These are phyloP conservation scores for Papilio xuthus DNA, from an alignment of 1,140 invertebrate species.

Conservation along the genomic window DNA sequence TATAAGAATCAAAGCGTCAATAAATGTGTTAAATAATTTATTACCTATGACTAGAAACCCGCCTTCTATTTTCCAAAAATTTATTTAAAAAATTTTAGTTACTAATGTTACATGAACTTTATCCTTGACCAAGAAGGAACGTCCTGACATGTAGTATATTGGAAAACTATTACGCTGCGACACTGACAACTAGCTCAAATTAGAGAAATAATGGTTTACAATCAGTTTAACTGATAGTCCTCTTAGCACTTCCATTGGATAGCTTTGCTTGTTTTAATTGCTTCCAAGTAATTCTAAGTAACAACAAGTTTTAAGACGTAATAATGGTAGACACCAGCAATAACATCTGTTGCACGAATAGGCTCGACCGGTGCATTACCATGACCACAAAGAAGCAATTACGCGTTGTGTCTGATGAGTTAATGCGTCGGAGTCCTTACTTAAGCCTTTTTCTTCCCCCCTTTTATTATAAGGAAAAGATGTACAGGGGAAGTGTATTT, in stretches of 20 bases:
- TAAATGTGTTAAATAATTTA: too few relatives aligned
- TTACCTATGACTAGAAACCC: too few relatives aligned
- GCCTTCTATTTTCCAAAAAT: too few relatives aligned
- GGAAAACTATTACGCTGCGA: constrained; percentile 6
- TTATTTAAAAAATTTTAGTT: background rate
- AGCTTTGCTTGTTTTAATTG: constrained; percentile 12
- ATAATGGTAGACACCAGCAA: background rate
- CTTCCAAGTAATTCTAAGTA: background rate
- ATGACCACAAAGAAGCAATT: too few relatives aligned
- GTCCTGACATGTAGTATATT: background rate
- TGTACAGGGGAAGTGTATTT: too few relatives aligned
- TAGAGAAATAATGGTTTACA: constrained; percentile 14
- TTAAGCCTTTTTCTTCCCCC: too few relatives aligned
- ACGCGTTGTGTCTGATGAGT: too few relatives aligned
- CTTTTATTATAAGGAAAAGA: too few relatives aligned
- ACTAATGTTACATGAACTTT: background rate
- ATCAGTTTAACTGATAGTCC: constrained; percentile 15
- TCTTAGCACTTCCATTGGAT: background rate
- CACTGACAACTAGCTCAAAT: background rate
- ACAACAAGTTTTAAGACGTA: background rate
- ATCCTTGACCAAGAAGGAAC: constrained; percentile 9
- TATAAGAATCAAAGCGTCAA: too few relatives aligned
- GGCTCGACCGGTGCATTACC: too few relatives aligned
- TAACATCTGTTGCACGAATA: too few relatives aligned
- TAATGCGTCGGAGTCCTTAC: too few relatives aligned